These are phyloP conservation scores for Lacerta bilineata DNA, from an alignment of 2,797 vertebrate genomes.

Conservation along the genomic window DNA sequence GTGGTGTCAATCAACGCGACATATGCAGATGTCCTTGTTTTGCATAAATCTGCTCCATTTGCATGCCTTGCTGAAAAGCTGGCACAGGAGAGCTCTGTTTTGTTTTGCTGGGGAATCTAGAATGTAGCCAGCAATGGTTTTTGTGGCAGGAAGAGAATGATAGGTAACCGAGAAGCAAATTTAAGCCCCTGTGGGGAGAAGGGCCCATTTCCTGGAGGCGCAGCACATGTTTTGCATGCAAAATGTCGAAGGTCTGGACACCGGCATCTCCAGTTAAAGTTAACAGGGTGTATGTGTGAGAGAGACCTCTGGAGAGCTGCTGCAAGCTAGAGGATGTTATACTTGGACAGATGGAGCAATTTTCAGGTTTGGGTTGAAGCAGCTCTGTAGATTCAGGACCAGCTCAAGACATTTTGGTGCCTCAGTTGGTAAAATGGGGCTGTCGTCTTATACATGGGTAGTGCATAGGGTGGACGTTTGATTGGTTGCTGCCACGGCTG, in stretches of 20 bases:
- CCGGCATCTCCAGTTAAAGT: not conserved
- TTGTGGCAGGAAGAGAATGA: not conserved
- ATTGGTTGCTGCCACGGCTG: too few relatives aligned
- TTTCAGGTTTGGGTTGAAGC: not conserved
- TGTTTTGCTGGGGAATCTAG: not conserved
- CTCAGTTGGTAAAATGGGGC: conserved; percentile 2
- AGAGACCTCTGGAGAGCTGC: not conserved
- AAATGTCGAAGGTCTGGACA: not conserved
- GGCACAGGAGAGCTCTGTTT: not conserved
- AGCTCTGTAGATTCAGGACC: not conserved
- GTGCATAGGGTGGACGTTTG: too few relatives aligned
- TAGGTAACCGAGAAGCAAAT: not conserved
- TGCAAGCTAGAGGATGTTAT: not conserved
- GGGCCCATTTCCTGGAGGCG: too few relatives aligned
- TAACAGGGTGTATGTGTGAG: not conserved
- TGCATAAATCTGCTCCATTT: not conserved
- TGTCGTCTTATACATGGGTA: too few relatives aligned
- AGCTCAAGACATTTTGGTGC: too few relatives aligned
- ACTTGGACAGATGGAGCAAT: not conserved
- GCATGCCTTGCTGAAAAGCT: not conserved
- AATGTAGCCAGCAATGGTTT: not conserved
- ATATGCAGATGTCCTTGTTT: conserved; percentile 19
- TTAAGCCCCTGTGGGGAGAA: not conserved
- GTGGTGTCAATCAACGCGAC: not conserved
- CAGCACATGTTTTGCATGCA: not conserved